These are phyloP conservation scores for Heliconius melpomene DNA, from an alignment of 1,140 invertebrate genomes.

Conservation along the genomic window DNA sequence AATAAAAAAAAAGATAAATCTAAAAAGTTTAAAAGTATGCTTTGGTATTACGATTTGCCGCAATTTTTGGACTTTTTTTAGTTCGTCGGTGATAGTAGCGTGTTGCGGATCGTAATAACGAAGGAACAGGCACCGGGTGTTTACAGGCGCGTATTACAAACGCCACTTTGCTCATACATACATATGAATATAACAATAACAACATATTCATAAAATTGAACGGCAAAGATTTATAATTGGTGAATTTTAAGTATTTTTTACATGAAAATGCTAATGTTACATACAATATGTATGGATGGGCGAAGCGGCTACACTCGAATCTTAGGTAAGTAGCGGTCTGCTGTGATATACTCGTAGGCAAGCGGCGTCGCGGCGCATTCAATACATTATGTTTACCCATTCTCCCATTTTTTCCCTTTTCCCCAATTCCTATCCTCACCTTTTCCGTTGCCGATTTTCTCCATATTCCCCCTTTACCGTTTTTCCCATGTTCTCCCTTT, in stretches of 20 bases:
- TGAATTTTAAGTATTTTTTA: not conserved
- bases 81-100: not conserved
- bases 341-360: constrained; percentile 73
- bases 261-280: too few relatives aligned
- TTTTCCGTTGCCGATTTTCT: not conserved
- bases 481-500: not conserved
- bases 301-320: constrained; percentile 44
- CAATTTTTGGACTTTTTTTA: not conserved
- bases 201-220: not conserved
- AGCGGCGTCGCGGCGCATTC: constrained; percentile 45
- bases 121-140: constrained; percentile 63
- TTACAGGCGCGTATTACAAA: constrained; percentile 59
- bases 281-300: not conserved
- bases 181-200: not conserved
- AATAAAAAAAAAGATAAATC: not conserved
- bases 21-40: not conserved
- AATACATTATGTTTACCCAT: not conserved
- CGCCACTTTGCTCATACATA: constrained; percentile 20
- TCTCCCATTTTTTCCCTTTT: not conserved
- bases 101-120: not conserved
- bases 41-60: not conserved
- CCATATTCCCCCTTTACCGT: not conserved
- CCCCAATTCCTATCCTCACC: not conserved
- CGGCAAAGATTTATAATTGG: not conserved
- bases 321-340: constrained; percentile 61